These are phyloP conservation scores for Prionailurus bengalensis DNA, from an alignment of 2,113 vertebrate genomes.

Conservation along the genomic window DNA sequence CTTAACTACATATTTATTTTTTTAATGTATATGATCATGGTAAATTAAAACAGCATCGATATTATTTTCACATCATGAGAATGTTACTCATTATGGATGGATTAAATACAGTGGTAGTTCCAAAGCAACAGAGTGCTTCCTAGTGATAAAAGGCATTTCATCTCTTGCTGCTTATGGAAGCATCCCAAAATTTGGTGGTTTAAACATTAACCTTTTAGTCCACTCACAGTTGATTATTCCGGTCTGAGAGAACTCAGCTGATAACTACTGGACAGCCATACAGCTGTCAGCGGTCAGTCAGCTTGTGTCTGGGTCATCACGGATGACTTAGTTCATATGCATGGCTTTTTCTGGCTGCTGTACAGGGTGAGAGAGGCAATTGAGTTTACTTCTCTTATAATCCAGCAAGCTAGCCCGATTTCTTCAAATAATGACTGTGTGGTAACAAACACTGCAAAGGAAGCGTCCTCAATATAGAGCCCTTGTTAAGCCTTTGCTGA, in stretches of 20 bases:
- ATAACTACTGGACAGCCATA: background rate
- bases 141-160: background rate
- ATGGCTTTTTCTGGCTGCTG: background rate
- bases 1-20: slow-evolving; percentile 18
- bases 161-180: background rate
- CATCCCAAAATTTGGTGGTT: background rate
- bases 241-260: background rate
- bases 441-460: background rate
- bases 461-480: background rate
- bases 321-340: background rate
- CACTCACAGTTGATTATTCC: background rate
- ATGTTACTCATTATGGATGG: background rate
- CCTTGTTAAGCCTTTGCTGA: background rate
- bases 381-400: background rate
- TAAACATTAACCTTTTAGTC: background rate
- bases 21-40: background rate
- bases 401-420: background rate
- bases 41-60: background rate
- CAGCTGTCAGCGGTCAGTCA: rapidly evolving
- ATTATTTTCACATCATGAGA: background rate
- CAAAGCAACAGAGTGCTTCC: background rate
- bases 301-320: background rate
- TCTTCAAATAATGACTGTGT: background rate
- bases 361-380: rapidly evolving
- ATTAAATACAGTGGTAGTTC: background rate